Percentiles rank a stretch among this genome's conserved stretches.
Evolutionary conservation across 2,113 vertebrate genomes (phyloP).

Genomic region (Bostrychus sinensis): DNA sequence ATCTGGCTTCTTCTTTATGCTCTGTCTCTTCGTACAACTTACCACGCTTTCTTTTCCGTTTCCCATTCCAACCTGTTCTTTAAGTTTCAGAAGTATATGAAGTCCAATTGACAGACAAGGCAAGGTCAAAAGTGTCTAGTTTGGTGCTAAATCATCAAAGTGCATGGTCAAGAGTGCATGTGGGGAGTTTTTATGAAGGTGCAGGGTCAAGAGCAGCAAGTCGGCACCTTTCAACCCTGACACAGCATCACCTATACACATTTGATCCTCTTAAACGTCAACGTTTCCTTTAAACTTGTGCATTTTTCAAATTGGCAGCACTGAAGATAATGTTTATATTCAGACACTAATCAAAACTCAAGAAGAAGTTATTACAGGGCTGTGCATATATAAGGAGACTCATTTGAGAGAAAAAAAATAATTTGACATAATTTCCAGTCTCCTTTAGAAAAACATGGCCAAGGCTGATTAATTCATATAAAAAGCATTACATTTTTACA

Average conservation of each 20-base stretch:
- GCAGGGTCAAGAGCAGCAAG: conserved; percentile 35
- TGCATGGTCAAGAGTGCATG: conserved; percentile 30
- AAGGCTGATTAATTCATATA: background rate
- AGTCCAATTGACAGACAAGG: background rate
- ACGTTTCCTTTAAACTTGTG: conserved; percentile 28
- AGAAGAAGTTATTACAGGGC: background rate
- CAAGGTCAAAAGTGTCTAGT: conserved; percentile 25
- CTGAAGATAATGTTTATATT: conserved; percentile 17
- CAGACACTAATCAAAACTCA: conserved; percentile 31
- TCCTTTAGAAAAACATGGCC: conserved; percentile 16
- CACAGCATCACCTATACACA: conserved; percentile 24
- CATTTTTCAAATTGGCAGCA: conserved; percentile 3
- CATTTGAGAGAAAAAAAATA: background rate
- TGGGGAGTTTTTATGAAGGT: conserved; percentile 7
- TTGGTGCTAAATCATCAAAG: conserved; percentile 13
- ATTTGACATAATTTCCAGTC: background rate
- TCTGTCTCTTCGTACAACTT: conserved; percentile 24
- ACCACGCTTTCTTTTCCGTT: conserved; percentile 8
- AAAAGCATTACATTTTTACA: background rate
- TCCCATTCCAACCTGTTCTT: conserved; percentile 1
- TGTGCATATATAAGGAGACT: conserved; percentile 13
- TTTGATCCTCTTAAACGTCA: conserved; percentile 32
- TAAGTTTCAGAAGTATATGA: conserved; percentile 7
- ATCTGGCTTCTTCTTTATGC: conserved; percentile 49
- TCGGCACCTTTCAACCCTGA: conserved; percentile 28